phyloP scores from a whole-genome alignment of 2,888 invertebrate species.

The Biston stratarius region DNA sequence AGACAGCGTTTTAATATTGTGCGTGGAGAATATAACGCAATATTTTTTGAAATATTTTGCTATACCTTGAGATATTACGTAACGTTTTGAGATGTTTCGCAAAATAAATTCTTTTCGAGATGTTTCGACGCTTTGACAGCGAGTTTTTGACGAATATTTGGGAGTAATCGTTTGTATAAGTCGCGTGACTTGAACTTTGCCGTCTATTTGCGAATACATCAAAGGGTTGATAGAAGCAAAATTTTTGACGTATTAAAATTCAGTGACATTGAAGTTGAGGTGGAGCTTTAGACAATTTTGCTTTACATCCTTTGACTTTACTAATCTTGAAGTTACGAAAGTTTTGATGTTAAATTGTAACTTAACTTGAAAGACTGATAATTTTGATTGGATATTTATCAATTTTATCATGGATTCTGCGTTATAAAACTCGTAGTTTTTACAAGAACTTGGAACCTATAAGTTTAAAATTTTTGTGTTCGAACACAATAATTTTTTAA shows the following conservation, averaged over 20 bases:
- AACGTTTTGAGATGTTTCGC: constrained; percentile 7
- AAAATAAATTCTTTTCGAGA: constrained; percentile 19
- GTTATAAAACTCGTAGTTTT: too few species aligned
- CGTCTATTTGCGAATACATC: constrained; percentile 4
- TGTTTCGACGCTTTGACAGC: constrained; percentile 16
- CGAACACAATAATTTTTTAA: too few species aligned
- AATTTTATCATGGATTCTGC: too few species aligned
- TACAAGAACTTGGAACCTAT: too few species aligned
- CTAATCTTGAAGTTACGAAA: constrained; percentile 4
- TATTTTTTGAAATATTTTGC: constrained; percentile 8
- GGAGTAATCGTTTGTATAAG: constrained; percentile 15
- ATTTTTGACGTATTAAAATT: constrained; percentile 1
- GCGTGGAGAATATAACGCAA: constrained; percentile 16
- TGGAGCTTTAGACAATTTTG: not conserved
- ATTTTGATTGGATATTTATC: too few species aligned
- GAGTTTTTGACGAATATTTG: constrained; percentile 6
- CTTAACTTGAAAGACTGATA: too few species aligned
- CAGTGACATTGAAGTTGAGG: not conserved
- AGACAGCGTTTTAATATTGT: constrained; percentile 31
- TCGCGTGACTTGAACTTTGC: constrained; percentile 7
- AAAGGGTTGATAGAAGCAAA: constrained; percentile 15
- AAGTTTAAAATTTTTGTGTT: too few species aligned
- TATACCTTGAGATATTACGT: constrained; percentile 2
- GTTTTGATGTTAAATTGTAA: not conserved
- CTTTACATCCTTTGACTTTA: not conserved